Percentiles rank a stretch among this genome's conserved stretches.
Conservation (phyloP, 2,888 invertebrate species). For the Lepeophtheirus nordmannii region DNA sequence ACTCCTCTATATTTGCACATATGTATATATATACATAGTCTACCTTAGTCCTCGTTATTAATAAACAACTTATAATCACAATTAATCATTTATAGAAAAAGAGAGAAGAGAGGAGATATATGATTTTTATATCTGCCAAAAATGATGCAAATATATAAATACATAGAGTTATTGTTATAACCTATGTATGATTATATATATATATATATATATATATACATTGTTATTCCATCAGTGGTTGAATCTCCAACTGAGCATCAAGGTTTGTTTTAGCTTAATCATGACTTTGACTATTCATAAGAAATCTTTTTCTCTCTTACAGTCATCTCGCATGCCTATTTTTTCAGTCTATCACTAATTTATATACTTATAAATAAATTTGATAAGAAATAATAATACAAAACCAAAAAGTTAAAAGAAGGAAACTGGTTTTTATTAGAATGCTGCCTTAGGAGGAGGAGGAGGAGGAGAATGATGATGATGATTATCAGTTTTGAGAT, state of each 20-base stretch:
- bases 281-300: not conserved
- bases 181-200: too few species aligned
- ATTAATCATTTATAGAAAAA: not conserved
- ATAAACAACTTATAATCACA: not conserved
- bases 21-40: too few species aligned
- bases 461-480: not conserved
- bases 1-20: too few species aligned
- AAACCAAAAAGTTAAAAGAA: too few species aligned
- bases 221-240: conserved; percentile 1
- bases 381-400: too few species aligned
- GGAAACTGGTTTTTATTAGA: not conserved
- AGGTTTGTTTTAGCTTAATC: not conserved
- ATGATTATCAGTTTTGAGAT: not conserved
- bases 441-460: not conserved
- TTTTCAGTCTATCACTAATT: too few species aligned
- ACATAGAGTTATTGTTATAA: not conserved
- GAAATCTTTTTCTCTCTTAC: too few species aligned
- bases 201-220: not conserved
- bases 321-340: too few species aligned
- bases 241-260: not conserved
- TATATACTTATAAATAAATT: too few species aligned
- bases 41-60: not conserved
- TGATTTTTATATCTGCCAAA: conserved; percentile 4
- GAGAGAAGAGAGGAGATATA: not conserved
- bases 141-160: not conserved